Base-by-base conservation (phyloP, 2,113 vertebrate species). In the Halcyon malimbica region DNA sequence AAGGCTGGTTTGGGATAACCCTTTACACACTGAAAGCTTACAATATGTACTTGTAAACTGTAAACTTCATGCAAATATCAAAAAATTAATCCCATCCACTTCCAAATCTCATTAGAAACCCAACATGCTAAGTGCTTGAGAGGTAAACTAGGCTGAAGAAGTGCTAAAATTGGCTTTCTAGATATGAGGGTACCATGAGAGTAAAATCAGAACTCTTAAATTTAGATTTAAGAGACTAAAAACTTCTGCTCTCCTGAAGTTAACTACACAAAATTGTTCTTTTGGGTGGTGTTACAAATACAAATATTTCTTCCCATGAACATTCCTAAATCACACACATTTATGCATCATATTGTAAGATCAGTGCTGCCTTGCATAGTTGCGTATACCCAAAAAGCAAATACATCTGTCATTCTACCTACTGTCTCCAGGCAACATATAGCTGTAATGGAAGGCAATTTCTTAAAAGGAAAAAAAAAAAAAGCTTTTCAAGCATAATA, bases 131-230 rank as follows among this genome's bases (percentile, higher is more conserved):
- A 46, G 11, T 54, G 5, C 5, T 76, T 73, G 16, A 76, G 4
- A 50, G 7, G 5, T 37, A 68, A 83, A 60, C 5, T 13, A 69
- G 1, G 3, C 8, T 31, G 11, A 79, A 79, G 41, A 75, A 76
- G 25, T 67, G 31, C 31, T 73, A 50, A 80, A 76, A 87, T 8
- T 80, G 2, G 2, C 5, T 73, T 87, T 83, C 29, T 73, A 48
- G 3, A 7, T 42, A 56, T 1, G 0, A 60, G 21, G 24, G 70
- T 37, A 59, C 9, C 14, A 21, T 7, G 1, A 37, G 11, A 77
- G 21, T 59, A 62, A 89, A 74, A 17, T 6, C 33, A 67, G 37
- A 76, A 82, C 9, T 85, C 15, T 59, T 13, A 42, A 42, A n/a
- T n/a, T 35, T 33, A 82, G 28, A 39, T 1, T 57, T 54, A 37